A percentile compares a stretch with the other conserved stretches of the same genome.
Evolutionary conservation across 1,140 invertebrate species (phyloP).

Genomic region (Anoplophora glabripennis): DNA sequence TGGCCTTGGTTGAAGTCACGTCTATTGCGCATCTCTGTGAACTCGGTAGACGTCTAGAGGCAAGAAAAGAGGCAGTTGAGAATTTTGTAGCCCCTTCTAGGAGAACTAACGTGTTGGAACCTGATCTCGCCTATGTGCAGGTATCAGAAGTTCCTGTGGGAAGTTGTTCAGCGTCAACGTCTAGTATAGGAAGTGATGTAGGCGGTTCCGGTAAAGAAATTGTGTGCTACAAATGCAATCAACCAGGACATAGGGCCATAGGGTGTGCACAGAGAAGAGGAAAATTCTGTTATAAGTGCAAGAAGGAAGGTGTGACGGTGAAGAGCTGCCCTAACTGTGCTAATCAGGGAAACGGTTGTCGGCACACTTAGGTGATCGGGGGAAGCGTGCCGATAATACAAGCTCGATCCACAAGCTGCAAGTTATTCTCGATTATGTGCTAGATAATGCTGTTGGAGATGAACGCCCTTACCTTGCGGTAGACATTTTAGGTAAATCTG

Average conservation of each 20-base stretch:
- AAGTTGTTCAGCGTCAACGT: neutral
- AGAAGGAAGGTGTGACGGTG: neutral
- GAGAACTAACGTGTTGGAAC: slow-evolving; percentile 8
- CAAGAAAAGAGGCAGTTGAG: neutral
- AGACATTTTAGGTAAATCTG: neutral
- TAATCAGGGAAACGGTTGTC: neutral
- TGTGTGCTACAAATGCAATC: neutral
- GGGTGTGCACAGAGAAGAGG: neutral
- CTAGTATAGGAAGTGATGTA: neutral
- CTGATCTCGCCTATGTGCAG: slow-evolving; percentile 23
- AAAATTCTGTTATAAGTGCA: slow-evolving; percentile 1
- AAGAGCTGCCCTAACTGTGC: neutral
- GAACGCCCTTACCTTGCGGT: slow-evolving; percentile 5
- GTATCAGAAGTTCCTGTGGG: neutral
- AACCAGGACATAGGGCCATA: neutral
- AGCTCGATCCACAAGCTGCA: neutral
- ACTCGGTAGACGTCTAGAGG: slow-evolving; percentile 14
- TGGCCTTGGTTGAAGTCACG: slow-evolving; percentile 8
- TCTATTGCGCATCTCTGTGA: slow-evolving; percentile 7
- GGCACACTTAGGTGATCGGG: slow-evolving; percentile 4
- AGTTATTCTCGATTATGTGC: neutral
- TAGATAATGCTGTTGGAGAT: neutral
- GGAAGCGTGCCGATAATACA: neutral
- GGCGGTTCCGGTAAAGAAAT: neutral
- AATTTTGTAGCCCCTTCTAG: slow-evolving; percentile 17